Percentiles rank a stretch among this genome's conserved stretches.
phyloP scores from a whole-genome alignment of 2,113 vertebrate species.

The Indri indri region DNA sequence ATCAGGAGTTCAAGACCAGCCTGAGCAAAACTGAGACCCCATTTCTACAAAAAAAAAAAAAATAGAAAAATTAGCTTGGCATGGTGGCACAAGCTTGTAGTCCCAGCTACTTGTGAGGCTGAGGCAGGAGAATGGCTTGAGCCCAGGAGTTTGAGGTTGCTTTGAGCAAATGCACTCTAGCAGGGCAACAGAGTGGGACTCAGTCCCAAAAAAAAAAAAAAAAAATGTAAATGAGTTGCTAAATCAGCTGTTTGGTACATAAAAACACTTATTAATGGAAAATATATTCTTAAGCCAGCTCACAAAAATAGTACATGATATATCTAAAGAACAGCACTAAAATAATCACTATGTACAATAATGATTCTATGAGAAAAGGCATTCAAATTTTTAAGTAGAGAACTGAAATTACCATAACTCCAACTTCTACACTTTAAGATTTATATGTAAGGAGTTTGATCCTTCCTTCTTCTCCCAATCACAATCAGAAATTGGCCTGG shows the following conservation, averaged over 20 bases:
- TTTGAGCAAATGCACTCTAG: no score
- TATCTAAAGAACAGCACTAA: not conserved
- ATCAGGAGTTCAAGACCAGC: no score
- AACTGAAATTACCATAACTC: not conserved
- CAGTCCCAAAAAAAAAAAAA: no score
- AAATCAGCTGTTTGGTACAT: not conserved
- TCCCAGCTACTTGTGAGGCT: no score
- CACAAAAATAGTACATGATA: not conserved
- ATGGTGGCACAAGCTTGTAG: no score
- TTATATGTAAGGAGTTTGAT: not conserved
- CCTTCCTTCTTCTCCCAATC: not conserved
- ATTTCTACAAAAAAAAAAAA: no score
- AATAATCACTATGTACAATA: not conserved
- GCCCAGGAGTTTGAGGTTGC: no score
- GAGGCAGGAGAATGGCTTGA: no score
- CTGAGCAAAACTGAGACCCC: no score
- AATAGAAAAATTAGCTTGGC: no score
- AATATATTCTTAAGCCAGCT: conserved; percentile 10
- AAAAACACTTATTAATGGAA: conserved; percentile 11
- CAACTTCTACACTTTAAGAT: not conserved
- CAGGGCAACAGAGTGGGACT: no score
- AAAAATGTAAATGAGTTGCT: not conserved
- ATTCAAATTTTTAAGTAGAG: not conserved
- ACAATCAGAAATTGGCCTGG: not conserved
- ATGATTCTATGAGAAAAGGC: not conserved